phyloP scores from a whole-genome alignment of 2,113 vertebrate genomes.

The Etheostoma cragini region DNA sequence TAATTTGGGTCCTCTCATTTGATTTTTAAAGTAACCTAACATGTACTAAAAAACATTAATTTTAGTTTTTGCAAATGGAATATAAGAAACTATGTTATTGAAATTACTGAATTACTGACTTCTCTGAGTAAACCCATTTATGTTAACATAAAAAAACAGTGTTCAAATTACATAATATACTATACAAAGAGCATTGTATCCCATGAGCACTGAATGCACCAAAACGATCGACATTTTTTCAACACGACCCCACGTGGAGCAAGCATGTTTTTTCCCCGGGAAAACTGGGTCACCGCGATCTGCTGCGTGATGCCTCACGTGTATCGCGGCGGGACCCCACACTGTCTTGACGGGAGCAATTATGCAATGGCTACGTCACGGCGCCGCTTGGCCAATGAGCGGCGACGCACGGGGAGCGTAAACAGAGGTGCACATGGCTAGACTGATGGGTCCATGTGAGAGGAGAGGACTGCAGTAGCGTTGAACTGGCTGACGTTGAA shows the following conservation, averaged over 20 bases:
- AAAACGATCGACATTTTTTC: background rate
- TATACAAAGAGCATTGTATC: rapidly evolving
- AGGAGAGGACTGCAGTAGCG: conserved; percentile 57
- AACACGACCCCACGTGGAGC: conserved; percentile 83
- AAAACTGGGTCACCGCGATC: conserved; percentile 80
- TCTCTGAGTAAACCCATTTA: background rate
- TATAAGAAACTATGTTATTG: too few relatives aligned
- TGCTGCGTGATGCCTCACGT: conserved; percentile 81
- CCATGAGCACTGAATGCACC: background rate
- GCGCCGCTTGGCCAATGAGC: conserved; percentile 84
- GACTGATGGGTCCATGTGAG: conserved; percentile 89
- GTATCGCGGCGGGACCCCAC: conserved; percentile 76
- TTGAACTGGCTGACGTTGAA: conserved; percentile 21
- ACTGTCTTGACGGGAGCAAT: conserved; percentile 67
- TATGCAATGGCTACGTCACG: conserved; percentile 89
- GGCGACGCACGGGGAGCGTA: conserved; percentile 85
- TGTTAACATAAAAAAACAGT: background rate
- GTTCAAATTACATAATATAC: background rate
- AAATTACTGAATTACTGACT: too few relatives aligned
- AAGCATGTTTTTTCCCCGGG: conserved; percentile 49
- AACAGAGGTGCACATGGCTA: conserved; percentile 93
- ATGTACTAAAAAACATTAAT: background rate
- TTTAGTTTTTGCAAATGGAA: background rate
- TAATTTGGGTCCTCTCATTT: too few relatives aligned
- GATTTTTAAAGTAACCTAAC: background rate